These are phyloP conservation scores for Heliangelus exortis DNA, from an alignment of 2,797 vertebrate species.

Conservation along the genomic window DNA sequence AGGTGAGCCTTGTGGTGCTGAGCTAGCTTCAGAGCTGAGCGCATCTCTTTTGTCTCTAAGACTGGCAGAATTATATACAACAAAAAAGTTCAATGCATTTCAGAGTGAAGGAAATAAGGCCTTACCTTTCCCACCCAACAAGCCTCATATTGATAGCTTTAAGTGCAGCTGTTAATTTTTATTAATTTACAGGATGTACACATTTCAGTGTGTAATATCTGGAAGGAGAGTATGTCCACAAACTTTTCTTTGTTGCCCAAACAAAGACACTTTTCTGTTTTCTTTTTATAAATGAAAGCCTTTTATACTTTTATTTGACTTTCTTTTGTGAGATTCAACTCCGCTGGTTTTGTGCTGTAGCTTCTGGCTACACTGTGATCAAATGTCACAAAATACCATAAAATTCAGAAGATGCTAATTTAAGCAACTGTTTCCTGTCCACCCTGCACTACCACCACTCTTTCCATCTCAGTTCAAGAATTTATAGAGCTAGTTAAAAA, in stretches of 20 bases:
- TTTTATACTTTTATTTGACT: neutral
- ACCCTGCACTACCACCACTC: neutral
- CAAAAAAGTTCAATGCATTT: neutral
- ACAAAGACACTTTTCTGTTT: too few species aligned
- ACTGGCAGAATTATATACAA: neutral
- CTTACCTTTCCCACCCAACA: neutral
- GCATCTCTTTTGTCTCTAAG: neutral
- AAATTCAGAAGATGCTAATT: constrained; percentile 1
- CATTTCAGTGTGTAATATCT: neutral
- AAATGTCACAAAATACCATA: neutral
- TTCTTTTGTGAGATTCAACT: neutral
- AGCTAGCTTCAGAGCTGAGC: neutral
- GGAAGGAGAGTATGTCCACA: neutral
- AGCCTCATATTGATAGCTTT: neutral
- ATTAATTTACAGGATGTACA: neutral
- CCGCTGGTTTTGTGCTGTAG: neutral
- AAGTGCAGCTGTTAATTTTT: neutral
- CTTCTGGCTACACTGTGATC: constrained; percentile 22
- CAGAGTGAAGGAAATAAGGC: neutral
- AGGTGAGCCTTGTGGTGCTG: neutral
- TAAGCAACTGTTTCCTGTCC: constrained; percentile 20
- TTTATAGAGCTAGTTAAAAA: neutral
- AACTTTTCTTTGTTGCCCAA: neutral
- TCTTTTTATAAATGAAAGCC: neutral
- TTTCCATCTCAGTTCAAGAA: neutral